Percentiles rank a stretch among this genome's conserved stretches.
Conservation (phyloP, 2,113 vertebrate genomes). For the Oostethus manadensis region DNA sequence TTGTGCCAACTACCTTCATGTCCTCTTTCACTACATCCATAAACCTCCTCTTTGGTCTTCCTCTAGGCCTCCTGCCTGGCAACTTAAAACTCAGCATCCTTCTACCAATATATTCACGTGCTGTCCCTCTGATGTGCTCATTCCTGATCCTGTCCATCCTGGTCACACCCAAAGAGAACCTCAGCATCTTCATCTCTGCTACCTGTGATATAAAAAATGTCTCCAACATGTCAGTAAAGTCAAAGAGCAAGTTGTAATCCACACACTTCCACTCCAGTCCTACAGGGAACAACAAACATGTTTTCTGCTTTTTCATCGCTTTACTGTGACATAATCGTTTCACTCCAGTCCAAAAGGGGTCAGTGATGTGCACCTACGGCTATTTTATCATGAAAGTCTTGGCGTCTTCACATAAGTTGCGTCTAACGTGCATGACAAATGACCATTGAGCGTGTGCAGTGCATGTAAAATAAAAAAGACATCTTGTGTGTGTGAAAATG, state of each 20-base stretch:
- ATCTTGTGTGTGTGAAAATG: neutral
- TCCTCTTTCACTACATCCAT: too few relatives aligned
- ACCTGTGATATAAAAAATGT: neutral
- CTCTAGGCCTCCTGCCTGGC: too few relatives aligned
- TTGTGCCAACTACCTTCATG: too few relatives aligned
- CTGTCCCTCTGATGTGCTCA: too few relatives aligned
- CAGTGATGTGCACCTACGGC: neutral
- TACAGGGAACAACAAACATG: neutral
- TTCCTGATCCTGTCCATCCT: too few relatives aligned
- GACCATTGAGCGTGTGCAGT: conserved; percentile 36
- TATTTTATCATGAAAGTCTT: neutral
- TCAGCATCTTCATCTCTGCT: too few relatives aligned
- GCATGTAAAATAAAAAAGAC: conserved; percentile 7
- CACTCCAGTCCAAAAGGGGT: neutral
- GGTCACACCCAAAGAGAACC: too few relatives aligned
- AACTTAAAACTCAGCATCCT: too few relatives aligned
- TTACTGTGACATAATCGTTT: too few relatives aligned
- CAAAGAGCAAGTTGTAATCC: neutral
- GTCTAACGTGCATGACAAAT: conserved; percentile 60
- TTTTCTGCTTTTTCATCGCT: too few relatives aligned
- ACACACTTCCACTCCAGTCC: neutral
- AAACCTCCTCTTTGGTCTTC: too few relatives aligned
- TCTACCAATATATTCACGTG: too few relatives aligned
- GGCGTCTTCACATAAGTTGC: neutral
- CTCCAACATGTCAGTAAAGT: neutral